Evolutionary conservation across 2,113 vertebrate species (phyloP).

Genomic region (Gadus macrocephalus): DNA sequence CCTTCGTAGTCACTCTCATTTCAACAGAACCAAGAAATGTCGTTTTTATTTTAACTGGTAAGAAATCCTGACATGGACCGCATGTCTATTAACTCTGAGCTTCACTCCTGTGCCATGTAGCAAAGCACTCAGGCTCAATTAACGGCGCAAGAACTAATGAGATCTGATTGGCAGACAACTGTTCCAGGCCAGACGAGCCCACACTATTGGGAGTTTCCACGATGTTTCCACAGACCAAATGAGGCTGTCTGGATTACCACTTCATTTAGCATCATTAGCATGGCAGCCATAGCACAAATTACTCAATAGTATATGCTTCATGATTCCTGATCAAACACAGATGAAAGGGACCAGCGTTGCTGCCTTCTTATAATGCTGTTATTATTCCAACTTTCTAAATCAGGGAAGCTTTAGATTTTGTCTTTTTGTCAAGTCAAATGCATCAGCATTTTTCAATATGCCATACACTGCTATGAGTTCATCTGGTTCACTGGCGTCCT

Average conservation of each 20-base stretch:
- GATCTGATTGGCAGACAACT: constrained; percentile 47
- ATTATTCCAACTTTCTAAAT: too few relatives aligned
- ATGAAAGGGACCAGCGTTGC: constrained; percentile 28
- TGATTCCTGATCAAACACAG: constrained; percentile 20
- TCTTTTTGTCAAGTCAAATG: too few relatives aligned
- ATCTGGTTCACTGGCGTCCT: too few relatives aligned
- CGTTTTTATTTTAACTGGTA: background rate
- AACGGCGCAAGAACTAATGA: constrained; percentile 47
- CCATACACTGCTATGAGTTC: too few relatives aligned
- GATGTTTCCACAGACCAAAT: constrained; percentile 57
- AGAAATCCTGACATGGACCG: constrained; percentile 37
- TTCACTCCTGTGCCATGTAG: constrained; percentile 44
- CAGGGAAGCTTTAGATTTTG: too few relatives aligned
- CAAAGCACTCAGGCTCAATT: constrained; percentile 40
- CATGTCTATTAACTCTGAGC: constrained; percentile 34
- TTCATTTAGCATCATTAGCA: constrained; percentile 28
- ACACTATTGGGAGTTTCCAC: constrained; percentile 46
- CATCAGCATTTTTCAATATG: too few relatives aligned
- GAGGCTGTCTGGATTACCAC: constrained; percentile 22
- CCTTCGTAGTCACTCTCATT: too few relatives aligned
- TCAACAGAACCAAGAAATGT: too few relatives aligned
- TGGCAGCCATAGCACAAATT: constrained; percentile 30
- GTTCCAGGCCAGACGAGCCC: constrained; percentile 40
- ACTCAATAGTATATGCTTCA: constrained; percentile 20
- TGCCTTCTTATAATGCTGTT: too few relatives aligned